These are phyloP conservation scores for Eubasilissa regina DNA, from an alignment of 1,140 invertebrate species.

Conservation along the genomic window DNA sequence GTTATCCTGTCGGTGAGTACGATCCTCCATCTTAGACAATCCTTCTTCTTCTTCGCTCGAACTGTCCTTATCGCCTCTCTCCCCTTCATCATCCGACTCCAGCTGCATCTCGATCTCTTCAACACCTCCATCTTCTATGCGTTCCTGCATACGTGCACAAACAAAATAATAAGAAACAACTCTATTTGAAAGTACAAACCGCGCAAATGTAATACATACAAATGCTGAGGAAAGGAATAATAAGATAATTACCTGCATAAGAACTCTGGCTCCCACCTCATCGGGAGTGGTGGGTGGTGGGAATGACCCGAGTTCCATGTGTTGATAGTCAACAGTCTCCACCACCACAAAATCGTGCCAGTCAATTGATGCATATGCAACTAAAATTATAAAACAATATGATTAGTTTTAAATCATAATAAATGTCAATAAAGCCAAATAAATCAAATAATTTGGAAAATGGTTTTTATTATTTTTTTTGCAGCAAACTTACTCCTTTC, in stretches of 20 bases:
- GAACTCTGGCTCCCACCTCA: slow-evolving; percentile 94
- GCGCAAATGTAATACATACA: no score
- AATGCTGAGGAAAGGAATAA: background rate
- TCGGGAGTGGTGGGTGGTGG: slow-evolving; percentile 97
- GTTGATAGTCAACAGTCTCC: slow-evolving; percentile 99
- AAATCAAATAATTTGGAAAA: background rate
- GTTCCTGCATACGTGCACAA: slow-evolving; percentile 70
- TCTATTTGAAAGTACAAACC: no score
- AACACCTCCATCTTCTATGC: slow-evolving; percentile 72
- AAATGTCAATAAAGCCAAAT: background rate
- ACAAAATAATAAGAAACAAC: slow-evolving; percentile 44
- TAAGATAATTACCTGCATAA: slow-evolving; percentile 79
- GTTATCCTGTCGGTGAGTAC: slow-evolving; percentile 69
- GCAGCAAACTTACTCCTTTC: slow-evolving; percentile 87
- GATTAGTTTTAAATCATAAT: no score
- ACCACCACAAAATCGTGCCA: slow-evolving; percentile 99
- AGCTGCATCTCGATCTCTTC: slow-evolving; percentile 85
- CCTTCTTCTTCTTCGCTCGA: slow-evolving; percentile 81
- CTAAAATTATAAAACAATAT: slow-evolving; percentile 65
- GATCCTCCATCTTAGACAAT: slow-evolving; percentile 78
- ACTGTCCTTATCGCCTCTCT: slow-evolving; percentile 77
- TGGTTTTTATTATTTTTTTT: background rate
- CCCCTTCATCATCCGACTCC: slow-evolving; percentile 78
- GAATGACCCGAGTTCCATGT: slow-evolving; percentile 95
- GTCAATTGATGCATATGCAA: slow-evolving; percentile 98